Percentiles rank a stretch among this genome's conserved stretches.
phyloP scores from a whole-genome alignment of 1,140 invertebrate species.

The Pseudachorutes palmiensis region DNA sequence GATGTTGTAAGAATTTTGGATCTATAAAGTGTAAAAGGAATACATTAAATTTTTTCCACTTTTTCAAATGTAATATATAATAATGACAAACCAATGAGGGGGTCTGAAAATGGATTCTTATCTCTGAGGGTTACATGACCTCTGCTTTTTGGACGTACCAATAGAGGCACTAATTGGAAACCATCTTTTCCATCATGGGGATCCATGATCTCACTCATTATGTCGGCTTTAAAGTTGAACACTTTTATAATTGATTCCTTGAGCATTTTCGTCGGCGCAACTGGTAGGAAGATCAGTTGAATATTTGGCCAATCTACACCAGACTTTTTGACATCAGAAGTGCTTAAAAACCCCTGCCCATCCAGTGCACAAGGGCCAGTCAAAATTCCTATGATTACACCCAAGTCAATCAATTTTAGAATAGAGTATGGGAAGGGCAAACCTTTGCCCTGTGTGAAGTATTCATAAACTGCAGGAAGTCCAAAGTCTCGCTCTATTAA shows the following conservation, averaged over 20 bases:
- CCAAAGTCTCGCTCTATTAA: slow-evolving; percentile 24
- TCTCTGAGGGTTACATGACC: slow-evolving; percentile 34
- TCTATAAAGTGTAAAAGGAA: slow-evolving; percentile 13
- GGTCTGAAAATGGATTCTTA: slow-evolving; percentile 30
- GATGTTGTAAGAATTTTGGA: slow-evolving; percentile 37
- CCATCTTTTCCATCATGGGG: slow-evolving; percentile 11
- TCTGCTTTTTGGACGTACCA: slow-evolving; percentile 36
- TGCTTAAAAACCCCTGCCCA: slow-evolving; percentile 20
- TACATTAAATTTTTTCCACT: background rate
- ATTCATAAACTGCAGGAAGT: slow-evolving; percentile 14
- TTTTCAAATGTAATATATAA: background rate
- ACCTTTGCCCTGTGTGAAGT: slow-evolving; percentile 25
- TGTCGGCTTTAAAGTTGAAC: slow-evolving; percentile 5
- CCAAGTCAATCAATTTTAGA: too few species aligned
- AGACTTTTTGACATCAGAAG: background rate
- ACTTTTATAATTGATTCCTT: background rate
- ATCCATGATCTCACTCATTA: background rate
- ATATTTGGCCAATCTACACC: slow-evolving; percentile 29
- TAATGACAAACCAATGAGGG: slow-evolving; percentile 28
- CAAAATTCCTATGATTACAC: slow-evolving; percentile 20
- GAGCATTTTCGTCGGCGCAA: slow-evolving; percentile 6
- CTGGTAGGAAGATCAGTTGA: slow-evolving; percentile 21
- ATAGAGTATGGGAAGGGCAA: too few species aligned
- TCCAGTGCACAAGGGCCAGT: background rate
- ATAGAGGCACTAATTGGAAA: slow-evolving; percentile 2